Conservation (phyloP, 1,140 invertebrate species). For the Nasonia giraulti region DNA sequence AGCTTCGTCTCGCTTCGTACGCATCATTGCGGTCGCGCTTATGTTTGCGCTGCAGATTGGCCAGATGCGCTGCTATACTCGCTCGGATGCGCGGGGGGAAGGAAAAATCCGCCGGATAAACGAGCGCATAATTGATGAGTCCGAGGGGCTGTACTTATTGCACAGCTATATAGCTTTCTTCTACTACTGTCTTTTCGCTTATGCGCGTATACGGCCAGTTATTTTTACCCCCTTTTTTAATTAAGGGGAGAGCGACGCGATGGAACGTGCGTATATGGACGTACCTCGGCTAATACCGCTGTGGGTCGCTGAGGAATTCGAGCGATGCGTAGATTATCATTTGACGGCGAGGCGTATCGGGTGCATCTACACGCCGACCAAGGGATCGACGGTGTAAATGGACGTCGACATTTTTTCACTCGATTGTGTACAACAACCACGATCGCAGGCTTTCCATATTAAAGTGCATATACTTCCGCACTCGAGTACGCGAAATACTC, state of each 20-base stretch:
- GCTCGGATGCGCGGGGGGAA: not conserved
- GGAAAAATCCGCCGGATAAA: constrained; percentile 13
- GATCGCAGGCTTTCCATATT: too few relatives aligned
- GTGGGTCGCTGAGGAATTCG: not conserved
- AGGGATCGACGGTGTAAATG: not conserved
- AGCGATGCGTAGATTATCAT: not conserved
- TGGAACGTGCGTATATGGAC: not conserved
- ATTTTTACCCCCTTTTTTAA: too few relatives aligned
- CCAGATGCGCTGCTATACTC: not conserved
- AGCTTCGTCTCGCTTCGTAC: not conserved
- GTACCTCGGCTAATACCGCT: not conserved
- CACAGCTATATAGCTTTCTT: not conserved
- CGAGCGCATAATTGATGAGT: constrained; percentile 43
- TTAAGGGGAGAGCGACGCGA: too few relatives aligned
- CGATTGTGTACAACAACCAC: not conserved
- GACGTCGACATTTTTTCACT: not conserved
- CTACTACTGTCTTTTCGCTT: too few relatives aligned
- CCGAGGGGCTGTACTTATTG: not conserved
- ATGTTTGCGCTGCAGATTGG: not conserved
- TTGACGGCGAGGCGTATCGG: not conserved
- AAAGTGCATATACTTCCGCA: too few relatives aligned
- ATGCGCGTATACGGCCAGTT: too few relatives aligned
- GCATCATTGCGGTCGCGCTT: not conserved
- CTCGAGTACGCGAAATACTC: too few relatives aligned
- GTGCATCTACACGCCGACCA: too few relatives aligned